These are phyloP conservation scores for Prenolepis imparis DNA, from an alignment of 2,888 invertebrate species.

Conservation along the genomic window DNA sequence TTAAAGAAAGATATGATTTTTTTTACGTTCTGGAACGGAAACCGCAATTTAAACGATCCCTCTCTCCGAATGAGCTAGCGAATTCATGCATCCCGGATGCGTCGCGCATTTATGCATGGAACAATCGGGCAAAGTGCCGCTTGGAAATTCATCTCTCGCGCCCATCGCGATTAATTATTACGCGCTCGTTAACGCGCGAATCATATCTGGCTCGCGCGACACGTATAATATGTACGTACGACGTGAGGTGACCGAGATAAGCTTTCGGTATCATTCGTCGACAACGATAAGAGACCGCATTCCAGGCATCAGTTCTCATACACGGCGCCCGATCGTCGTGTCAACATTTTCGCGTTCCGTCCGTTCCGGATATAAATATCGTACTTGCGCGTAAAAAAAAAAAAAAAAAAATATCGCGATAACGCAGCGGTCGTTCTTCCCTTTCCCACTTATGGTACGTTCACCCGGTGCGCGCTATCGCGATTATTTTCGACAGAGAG, in stretches of 20 bases:
- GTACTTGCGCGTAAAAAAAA: neutral
- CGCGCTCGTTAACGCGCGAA: neutral
- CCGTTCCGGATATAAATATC: neutral
- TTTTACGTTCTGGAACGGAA: too few species aligned
- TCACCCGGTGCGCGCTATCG: constrained; percentile 38
- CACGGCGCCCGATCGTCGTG: constrained; percentile 75
- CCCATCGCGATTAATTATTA: constrained; percentile 5
- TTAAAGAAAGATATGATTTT: too few species aligned
- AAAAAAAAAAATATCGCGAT: neutral
- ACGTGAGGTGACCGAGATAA: constrained; percentile 64
- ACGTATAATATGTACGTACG: too few species aligned
- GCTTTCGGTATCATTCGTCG: constrained; percentile 80
- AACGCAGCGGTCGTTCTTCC: constrained; percentile 18
- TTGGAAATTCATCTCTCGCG: constrained; percentile 12
- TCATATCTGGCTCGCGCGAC: neutral
- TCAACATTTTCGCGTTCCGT: constrained; percentile 76
- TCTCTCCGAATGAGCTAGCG: constrained; percentile 16
- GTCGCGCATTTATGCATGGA: constrained; percentile 35
- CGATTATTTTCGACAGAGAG: constrained; percentile 31
- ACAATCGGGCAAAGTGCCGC: constrained; percentile 36
- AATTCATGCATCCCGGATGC: neutral
- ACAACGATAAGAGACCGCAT: constrained; percentile 76
- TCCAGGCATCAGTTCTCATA: constrained; percentile 80
- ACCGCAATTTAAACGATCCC: neutral
- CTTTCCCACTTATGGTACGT: constrained; percentile 55